Percentiles rank a stretch among this genome's conserved stretches.
phyloP scores from a whole-genome alignment of 1,140 invertebrate species.

The Hypothenemus hampei region DNA sequence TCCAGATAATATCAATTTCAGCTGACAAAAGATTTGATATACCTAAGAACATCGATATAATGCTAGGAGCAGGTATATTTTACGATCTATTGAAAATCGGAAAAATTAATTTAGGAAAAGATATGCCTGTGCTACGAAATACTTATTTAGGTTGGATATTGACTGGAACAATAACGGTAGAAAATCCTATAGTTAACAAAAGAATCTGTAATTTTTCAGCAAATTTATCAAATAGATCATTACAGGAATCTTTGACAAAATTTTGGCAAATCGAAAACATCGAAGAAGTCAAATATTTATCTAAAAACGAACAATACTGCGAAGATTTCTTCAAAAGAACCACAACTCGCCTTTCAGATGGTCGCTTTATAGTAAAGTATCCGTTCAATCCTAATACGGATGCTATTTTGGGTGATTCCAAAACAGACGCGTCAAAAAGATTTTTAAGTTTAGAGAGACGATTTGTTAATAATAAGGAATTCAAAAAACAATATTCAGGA shows the following conservation, averaged over 20 bases:
- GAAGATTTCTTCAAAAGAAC: conserved; percentile 10
- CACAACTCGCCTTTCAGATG: not conserved
- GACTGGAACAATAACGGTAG: not conserved
- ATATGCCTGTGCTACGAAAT: conserved; percentile 32
- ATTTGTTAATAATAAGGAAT: not conserved
- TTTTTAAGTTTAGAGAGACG: conserved; percentile 12
- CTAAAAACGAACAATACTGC: conserved; percentile 4
- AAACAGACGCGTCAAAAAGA: conserved; percentile 7
- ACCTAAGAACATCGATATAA: conserved; percentile 31
- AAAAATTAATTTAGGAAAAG: conserved; percentile 30
- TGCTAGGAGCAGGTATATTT: conserved; percentile 37
- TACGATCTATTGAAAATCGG: conserved; percentile 33
- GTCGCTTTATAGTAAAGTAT: conserved; percentile 8
- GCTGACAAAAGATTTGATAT: conserved; percentile 35
- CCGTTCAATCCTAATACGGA: conserved; percentile 4
- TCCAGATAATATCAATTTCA: conserved; percentile 23
- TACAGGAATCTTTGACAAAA: conserved; percentile 13
- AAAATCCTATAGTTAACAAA: not conserved
- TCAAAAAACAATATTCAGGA: conserved; percentile 10
- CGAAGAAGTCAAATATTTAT: not conserved
- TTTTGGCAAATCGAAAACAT: conserved; percentile 19
- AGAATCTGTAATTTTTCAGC: conserved; percentile 8
- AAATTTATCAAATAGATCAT: not conserved
- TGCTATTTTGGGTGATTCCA: conserved; percentile 4
- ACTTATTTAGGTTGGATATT: conserved; percentile 37